These are phyloP conservation scores for Philaenus spumarius DNA, from an alignment of 1,140 invertebrate genomes.

Conservation along the genomic window DNA sequence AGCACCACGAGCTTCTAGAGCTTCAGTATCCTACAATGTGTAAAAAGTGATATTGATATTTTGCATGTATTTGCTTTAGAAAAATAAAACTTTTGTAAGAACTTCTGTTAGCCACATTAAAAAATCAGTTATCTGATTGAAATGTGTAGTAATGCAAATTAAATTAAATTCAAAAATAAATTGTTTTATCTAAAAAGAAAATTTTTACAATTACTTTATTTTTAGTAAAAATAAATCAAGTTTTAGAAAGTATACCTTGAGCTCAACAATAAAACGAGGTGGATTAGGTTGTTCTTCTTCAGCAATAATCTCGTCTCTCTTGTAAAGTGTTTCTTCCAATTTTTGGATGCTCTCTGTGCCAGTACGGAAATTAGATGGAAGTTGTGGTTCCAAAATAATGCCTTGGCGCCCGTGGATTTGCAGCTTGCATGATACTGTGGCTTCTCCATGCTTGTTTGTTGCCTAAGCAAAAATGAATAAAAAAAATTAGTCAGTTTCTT, in stretches of 20 bases:
- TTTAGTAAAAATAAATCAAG: no score
- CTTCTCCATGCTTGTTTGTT: conserved; percentile 84
- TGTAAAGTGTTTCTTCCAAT: conserved; percentile 81
- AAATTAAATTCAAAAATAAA: no score
- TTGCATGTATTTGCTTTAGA: not conserved
- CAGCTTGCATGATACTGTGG: conserved; percentile 76
- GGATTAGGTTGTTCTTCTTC: conserved; percentile 82
- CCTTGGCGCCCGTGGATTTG: conserved; percentile 79
- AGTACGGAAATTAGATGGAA: conserved; percentile 75
- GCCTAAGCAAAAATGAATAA: conserved; percentile 41
- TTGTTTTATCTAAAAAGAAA: no score
- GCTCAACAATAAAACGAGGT: conserved; percentile 76
- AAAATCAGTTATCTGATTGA: no score
- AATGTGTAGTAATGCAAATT: no score
- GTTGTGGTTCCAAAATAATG: conserved; percentile 83
- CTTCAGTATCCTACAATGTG: conserved; percentile 57
- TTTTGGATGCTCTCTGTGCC: conserved; percentile 86
- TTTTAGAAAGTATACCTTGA: conserved; percentile 47
- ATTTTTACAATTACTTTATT: no score
- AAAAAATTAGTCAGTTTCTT: no score
- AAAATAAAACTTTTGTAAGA: not conserved
- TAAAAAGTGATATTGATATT: no score
- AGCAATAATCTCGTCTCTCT: conserved; percentile 69
- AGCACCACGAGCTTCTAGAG: conserved; percentile 77
- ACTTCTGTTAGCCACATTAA: no score